Conservation (phyloP, 2,888 invertebrate genomes). For the Drosophila melanosoma region DNA sequence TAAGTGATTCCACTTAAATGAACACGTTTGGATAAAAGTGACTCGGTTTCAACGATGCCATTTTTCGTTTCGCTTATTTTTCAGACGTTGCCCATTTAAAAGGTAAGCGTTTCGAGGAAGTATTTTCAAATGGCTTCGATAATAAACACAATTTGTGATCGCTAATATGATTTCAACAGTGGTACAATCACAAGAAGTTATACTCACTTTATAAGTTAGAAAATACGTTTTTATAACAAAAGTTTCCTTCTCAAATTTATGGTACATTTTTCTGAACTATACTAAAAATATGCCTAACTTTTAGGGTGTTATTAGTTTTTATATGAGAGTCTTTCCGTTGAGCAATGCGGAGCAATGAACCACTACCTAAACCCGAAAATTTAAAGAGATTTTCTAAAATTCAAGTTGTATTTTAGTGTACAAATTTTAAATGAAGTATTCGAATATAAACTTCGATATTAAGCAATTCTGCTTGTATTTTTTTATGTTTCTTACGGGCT, state of each 20-base stretch:
- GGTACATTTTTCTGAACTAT: background rate
- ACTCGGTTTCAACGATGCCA: conserved; percentile 21
- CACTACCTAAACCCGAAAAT: too few relatives aligned
- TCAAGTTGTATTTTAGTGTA: background rate
- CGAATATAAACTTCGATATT: background rate
- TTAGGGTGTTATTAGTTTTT: background rate
- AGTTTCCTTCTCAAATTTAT: background rate
- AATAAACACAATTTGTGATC: conserved; percentile 9
- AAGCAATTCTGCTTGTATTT: background rate
- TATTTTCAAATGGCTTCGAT: conserved; percentile 6
- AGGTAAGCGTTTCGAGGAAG: background rate
- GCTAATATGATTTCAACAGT: background rate
- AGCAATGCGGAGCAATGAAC: too few relatives aligned
- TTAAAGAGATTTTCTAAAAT: background rate
- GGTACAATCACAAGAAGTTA: background rate
- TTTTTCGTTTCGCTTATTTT: conserved; percentile 4
- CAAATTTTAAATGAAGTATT: background rate
- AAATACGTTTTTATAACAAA: background rate
- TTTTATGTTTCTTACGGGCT: background rate
- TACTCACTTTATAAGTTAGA: background rate
- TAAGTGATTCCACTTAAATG: conserved; percentile 83
- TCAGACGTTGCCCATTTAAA: conserved; percentile 20
- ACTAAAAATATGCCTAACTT: background rate
- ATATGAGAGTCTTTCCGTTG: background rate
- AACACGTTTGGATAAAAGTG: conserved; percentile 72